Evolutionary conservation across 2,113 vertebrate genomes (phyloP).

Genomic region (Bucco capensis): DNA sequence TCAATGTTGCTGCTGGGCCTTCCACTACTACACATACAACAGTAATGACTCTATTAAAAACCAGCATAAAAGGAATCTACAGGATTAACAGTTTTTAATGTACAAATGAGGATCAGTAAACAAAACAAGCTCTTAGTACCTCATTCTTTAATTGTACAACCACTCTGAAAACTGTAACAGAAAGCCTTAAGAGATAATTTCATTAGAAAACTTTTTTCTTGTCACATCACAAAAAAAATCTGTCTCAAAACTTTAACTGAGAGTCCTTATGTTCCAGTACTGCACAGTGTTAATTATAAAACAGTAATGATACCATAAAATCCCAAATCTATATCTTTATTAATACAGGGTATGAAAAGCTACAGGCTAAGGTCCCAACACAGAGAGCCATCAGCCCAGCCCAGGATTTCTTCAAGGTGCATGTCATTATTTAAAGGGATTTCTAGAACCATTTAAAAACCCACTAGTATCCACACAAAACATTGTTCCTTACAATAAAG

Average conservation of each 20-base stretch:
- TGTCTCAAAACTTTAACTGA: neutral
- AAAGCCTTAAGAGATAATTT: neutral
- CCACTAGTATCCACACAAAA: neutral
- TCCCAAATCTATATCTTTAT: neutral
- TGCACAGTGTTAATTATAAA: neutral
- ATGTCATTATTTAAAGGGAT: neutral
- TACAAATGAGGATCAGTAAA: neutral
- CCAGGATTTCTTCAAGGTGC: neutral
- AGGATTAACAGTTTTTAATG: neutral
- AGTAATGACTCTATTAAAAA: neutral
- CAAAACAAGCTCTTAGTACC: neutral
- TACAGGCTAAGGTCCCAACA: neutral
- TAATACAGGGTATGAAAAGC: neutral
- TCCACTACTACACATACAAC: neutral
- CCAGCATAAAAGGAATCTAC: neutral
- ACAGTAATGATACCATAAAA: neutral
- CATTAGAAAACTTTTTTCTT: neutral
- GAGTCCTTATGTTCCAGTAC: neutral
- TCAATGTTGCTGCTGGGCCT: neutral
- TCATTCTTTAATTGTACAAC: neutral
- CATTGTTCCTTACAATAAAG: neutral
- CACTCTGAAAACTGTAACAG: neutral
- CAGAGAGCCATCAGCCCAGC: neutral
- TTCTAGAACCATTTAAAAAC: neutral
- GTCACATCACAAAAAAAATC: neutral